Base-by-base conservation (phyloP, 2,113 vertebrate genomes). In the Coptodon bakossiorum region DNA sequence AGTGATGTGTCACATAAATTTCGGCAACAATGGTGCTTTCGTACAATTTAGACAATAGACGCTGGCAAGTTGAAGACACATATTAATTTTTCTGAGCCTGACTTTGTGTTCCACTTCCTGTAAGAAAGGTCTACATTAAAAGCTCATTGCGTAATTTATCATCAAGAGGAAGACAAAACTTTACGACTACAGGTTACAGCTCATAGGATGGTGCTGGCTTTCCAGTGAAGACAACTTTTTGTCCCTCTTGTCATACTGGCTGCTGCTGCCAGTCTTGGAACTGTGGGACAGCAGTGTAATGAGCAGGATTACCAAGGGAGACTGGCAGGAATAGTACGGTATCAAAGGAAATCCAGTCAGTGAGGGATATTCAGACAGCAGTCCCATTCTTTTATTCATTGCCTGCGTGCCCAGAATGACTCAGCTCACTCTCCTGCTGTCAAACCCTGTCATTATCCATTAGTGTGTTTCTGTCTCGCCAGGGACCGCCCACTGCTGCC, bases 391-490 rank as follows among this genome's bases (percentile, higher is more conserved):
- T 95, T 94, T 93, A 96, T 96, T 95, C 95, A 93, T 93, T 29
- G 86, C 87, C 87, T 91, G 90, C 36, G 52, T 19, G 84, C 88
- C 83, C 87, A 86, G 83, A 93, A 89, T 94, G 94, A 95, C 94
- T 94, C 93, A 94, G 94, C 92, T 94, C 92, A 93, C 94, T 94
- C 94, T 94, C 91, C 84, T 81, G 90, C 94, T 93, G 93, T 93
- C 93, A 93, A 90, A 90, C 83, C 91, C 91, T 94, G 91, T 93
- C 95, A 95, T 96, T 95, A 94, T 93, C 91, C 91, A 95, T 95
- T 92, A 94, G 88, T 93, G 85, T 85, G 87, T 91, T 92, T 92
- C 83, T 88, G 92, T 76, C 83, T 92, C 80, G 36, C 83, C 12
- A 45, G 87, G 90, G 90, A 92, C 90, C 80, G 81, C 91, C 92